Conservation (phyloP, 1,140 invertebrate species). For the Tachypleus tridentatus region DNA sequence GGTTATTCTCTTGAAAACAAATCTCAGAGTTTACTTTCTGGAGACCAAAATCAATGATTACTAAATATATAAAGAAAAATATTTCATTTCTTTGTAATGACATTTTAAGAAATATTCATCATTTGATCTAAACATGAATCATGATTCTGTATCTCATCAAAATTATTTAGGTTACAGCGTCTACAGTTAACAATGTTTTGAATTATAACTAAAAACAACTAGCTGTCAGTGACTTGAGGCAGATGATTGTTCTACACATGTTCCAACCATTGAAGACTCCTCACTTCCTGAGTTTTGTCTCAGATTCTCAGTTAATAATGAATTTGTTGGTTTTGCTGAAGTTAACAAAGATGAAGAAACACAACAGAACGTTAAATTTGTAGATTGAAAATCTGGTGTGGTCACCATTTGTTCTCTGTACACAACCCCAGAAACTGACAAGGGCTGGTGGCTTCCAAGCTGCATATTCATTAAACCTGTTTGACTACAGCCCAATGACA, state of each 20-base stretch:
- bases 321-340: slow-evolving; percentile 25
- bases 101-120: too few species aligned
- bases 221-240: slow-evolving; percentile 51
- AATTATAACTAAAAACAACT: too few species aligned
- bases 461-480: slow-evolving; percentile 38
- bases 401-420: slow-evolving; percentile 16
- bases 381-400: slow-evolving; percentile 16
- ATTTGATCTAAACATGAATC: too few species aligned
- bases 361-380: slow-evolving; percentile 15
- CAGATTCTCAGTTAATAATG: slow-evolving; percentile 17
- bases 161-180: too few species aligned
- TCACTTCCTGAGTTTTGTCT: slow-evolving; percentile 40
- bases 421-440: slow-evolving; percentile 17
- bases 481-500: slow-evolving; percentile 33
- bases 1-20: too few species aligned
- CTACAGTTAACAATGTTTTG: too few species aligned
- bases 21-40: too few species aligned
- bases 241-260: slow-evolving; percentile 68
- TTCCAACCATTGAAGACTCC: slow-evolving; percentile 69
- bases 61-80: too few species aligned
- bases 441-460: slow-evolving; percentile 25
- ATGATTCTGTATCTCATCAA: too few species aligned
- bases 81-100: too few species aligned
- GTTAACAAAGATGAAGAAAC: slow-evolving; percentile 25
- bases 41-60: too few species aligned